Evolutionary conservation across 2,113 vertebrate genomes (phyloP).

Genomic region (Oxyura jamaicensis): DNA sequence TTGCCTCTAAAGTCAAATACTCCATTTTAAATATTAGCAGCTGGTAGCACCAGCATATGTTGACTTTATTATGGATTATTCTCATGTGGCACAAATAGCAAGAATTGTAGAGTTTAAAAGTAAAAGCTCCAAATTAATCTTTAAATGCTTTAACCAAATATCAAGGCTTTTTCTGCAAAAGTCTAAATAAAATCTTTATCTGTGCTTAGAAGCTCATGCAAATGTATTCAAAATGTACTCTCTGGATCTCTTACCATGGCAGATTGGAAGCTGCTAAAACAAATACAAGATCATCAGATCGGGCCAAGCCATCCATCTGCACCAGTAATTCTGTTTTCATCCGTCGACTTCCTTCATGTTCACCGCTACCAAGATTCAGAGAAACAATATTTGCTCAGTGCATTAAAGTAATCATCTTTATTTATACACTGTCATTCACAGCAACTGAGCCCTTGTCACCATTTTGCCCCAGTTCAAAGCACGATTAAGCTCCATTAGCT

Average conservation of each 20-base stretch:
- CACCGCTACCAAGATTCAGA: conserved; percentile 79
- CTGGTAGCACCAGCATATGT: conserved; percentile 41
- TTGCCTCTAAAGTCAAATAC: conserved; percentile 61
- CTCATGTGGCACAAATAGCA: conserved; percentile 53
- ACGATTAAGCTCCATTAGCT: conserved; percentile 68
- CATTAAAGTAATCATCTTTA: conserved; percentile 36
- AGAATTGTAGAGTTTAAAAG: conserved; percentile 54
- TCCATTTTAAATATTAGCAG: conserved; percentile 73
- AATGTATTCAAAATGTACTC: conserved; percentile 68
- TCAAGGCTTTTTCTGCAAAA: conserved; percentile 54
- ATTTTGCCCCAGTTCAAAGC: conserved; percentile 46
- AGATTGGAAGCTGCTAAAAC: conserved; percentile 96
- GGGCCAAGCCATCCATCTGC: conserved; percentile 96
- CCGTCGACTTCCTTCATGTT: conserved; percentile 92
- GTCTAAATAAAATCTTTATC: conserved; percentile 69
- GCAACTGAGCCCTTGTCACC: conserved; percentile 5
- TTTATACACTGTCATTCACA: conserved; percentile 34
- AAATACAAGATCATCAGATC: conserved; percentile 94
- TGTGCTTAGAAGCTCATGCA: conserved; percentile 68
- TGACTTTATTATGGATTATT: conserved; percentile 68
- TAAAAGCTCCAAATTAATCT: conserved; percentile 75
- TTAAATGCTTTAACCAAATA: conserved; percentile 74
- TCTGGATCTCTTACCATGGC: conserved; percentile 85
- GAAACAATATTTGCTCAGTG: not conserved
- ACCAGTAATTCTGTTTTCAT: conserved; percentile 98